These are phyloP conservation scores for Drosophila meridiana DNA, from an alignment of 2,888 invertebrate genomes.

Conservation along the genomic window DNA sequence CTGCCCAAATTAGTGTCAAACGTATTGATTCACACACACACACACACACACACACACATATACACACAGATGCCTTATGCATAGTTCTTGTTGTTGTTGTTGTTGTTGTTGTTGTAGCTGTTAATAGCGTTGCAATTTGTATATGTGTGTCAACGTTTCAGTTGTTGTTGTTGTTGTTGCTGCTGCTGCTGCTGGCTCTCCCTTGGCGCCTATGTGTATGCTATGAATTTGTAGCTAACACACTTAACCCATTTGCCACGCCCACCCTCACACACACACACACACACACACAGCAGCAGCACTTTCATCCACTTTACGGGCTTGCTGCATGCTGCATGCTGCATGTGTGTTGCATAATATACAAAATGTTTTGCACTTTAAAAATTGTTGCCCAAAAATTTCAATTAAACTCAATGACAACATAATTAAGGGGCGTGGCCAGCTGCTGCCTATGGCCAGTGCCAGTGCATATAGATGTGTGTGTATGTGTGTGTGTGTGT, in stretches of 20 bases:
- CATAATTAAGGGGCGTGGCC: constrained; percentile 43
- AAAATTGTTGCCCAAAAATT: constrained; percentile 53
- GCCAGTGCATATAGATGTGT: background rate
- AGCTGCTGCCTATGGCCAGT: constrained; percentile 1
- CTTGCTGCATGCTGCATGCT: constrained; percentile 23
- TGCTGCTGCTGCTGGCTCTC: constrained; percentile 57
- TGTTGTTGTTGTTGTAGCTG: constrained; percentile 26
- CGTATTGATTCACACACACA: constrained; percentile 67
- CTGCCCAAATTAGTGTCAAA: constrained; percentile 76
- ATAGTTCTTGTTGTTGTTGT: constrained; percentile 17
- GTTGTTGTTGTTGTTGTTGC: constrained; percentile 46
- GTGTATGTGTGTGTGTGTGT: background rate
- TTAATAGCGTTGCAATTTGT: constrained; percentile 76
- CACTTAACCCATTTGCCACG: constrained; percentile 75
- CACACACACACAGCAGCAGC: constrained; percentile 2
- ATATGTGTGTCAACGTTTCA: constrained; percentile 68
- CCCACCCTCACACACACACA: constrained; percentile 16
- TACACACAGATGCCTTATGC: constrained; percentile 13
- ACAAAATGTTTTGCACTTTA: constrained; percentile 68
- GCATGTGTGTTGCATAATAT: constrained; percentile 63
- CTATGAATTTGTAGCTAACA: constrained; percentile 73
- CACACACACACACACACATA: constrained; percentile 17
- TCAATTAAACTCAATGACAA: constrained; percentile 54
- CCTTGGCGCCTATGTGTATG: constrained; percentile 50
- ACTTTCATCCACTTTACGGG: constrained; percentile 13